Evolutionary conservation across 35 echinoderm and acorn worm genomes (phyloP), one percentile per base, ranked within the genome.

Genomic region (Eucidaris tribuloides): DNA sequence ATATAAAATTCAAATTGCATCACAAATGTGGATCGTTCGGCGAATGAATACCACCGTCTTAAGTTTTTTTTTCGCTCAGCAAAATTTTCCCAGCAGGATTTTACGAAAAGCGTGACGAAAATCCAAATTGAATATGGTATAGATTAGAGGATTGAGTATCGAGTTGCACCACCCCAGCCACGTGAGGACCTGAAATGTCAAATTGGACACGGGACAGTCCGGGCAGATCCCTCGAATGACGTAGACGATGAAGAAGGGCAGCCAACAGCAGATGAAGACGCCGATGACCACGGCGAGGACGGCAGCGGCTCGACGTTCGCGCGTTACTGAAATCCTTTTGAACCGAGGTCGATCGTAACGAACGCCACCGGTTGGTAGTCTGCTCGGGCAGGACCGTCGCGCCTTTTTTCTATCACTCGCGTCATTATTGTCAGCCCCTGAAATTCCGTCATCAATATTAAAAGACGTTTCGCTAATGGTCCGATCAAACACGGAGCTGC

Each of bases 101-200:
- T 61, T 82, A 32, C 80, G 56, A n/a, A 82, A 82, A 15, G 80
- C 80, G 19, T 63, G 34, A 9, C 80, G 54, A 34, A 82, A 82
- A 22, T 82, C 80, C 4, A 57, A 27, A 28, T 82, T 82, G 37
- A 82, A 82, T 29, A 82, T 32, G n/a, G 50, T 82, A 42, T 82
- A 82, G 32, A 82, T 82, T 2, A 82, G 52, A 4, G 80, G 80
- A 39, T 82, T 82, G 11, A 82, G 80, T 37, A 61, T 82, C 4
- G 80, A 82, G 30, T 82, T 82, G 35, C 52, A 82, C 50, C 58
- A 82, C 4, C 80, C 80, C 2, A 82, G 34, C 80, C 80, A 82
- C 5, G 80, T 82, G 15, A 82, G 58, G 18, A 39, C 58, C 62
- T 57, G 50, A 63, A 60, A 82, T 14, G 58, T 57, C 5, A 64